phyloP scores from a whole-genome alignment of 2,113 vertebrate genomes.

The Ciconia boyciana region DNA sequence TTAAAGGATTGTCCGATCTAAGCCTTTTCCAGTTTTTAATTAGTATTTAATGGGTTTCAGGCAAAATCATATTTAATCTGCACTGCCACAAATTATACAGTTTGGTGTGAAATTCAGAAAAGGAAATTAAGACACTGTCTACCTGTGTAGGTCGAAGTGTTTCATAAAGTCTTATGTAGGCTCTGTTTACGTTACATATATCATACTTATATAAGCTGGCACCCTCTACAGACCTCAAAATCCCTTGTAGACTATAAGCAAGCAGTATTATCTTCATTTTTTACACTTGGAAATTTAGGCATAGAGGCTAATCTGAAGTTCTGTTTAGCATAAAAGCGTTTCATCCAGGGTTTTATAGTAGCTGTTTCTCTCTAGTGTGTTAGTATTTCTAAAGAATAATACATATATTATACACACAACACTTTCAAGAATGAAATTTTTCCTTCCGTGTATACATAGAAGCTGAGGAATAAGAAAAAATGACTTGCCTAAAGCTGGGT shows the following conservation, averaged over 20 bases:
- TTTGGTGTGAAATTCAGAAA: not conserved
- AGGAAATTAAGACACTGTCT: not conserved
- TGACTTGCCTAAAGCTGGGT: not conserved
- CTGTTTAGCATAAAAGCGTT: slow-evolving; percentile 48
- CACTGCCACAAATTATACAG: not conserved
- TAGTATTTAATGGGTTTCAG: not conserved
- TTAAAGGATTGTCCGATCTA: not conserved
- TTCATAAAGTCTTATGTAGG: not conserved
- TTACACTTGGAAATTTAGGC: slow-evolving; percentile 30
- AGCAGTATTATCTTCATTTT: slow-evolving; percentile 19
- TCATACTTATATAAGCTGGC: not conserved
- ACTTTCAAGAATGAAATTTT: not conserved
- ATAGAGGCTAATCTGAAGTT: slow-evolving; percentile 43
- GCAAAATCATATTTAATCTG: not conserved
- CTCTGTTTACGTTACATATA: not conserved
- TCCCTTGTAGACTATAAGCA: slow-evolving; percentile 11
- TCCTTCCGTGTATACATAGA: not conserved
- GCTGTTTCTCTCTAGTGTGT: slow-evolving; percentile 1
- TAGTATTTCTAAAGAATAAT: slow-evolving; percentile 35
- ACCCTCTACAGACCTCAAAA: not conserved
- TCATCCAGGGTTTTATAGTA: slow-evolving; percentile 32
- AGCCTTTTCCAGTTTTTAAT: not conserved
- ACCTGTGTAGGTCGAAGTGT: not conserved
- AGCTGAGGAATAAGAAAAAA: not conserved
- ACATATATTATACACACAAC: not conserved